Evolutionary conservation across 2,888 invertebrate species (phyloP).

Genomic region (Embidobia sp.): DNA sequence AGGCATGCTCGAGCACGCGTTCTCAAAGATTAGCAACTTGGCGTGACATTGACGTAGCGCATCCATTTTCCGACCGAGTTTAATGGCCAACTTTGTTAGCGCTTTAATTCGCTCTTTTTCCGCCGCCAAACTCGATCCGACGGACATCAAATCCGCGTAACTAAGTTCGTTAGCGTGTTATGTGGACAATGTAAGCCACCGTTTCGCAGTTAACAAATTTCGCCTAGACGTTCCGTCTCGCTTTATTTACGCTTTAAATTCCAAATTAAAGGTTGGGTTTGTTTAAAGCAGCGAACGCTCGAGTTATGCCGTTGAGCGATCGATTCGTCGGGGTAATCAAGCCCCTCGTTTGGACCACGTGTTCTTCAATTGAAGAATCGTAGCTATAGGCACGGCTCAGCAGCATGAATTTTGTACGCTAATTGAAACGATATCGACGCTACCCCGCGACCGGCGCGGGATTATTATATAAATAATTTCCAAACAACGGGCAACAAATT

Average conservation of each 20-base stretch:
- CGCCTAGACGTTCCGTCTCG: too few relatives aligned
- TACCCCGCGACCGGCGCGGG: constrained; percentile 8
- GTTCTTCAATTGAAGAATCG: constrained; percentile 33
- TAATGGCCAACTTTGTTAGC: constrained; percentile 42
- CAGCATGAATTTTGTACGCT: constrained; percentile 29
- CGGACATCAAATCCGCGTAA: constrained; percentile 27
- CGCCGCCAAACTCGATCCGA: constrained; percentile 4
- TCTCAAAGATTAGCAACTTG: constrained; percentile 53
- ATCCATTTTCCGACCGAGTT: constrained; percentile 26
- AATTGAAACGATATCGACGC: constrained; percentile 19
- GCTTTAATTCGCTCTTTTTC: constrained; percentile 43
- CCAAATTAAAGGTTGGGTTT: too few relatives aligned
- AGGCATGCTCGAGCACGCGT: constrained; percentile 50
- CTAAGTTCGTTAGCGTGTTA: constrained; percentile 26
- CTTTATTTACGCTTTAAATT: constrained; percentile 10
- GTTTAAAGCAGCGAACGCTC: too few relatives aligned
- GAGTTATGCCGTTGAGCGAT: constrained; percentile 27
- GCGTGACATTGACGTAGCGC: constrained; percentile 48
- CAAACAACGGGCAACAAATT: constrained; percentile 2
- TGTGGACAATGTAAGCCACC: constrained; percentile 18
- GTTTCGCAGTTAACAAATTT: constrained; percentile 20
- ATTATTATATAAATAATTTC: constrained; percentile 37
- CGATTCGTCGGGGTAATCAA: constrained; percentile 34
- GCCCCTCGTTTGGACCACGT: constrained; percentile 22
- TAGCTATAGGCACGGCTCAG: constrained; percentile 36